Evolutionary conservation across 1,140 invertebrate genomes (phyloP), one percentile per base, ranked within the genome.

Genomic region (Oncopodura yosiiana): DNA sequence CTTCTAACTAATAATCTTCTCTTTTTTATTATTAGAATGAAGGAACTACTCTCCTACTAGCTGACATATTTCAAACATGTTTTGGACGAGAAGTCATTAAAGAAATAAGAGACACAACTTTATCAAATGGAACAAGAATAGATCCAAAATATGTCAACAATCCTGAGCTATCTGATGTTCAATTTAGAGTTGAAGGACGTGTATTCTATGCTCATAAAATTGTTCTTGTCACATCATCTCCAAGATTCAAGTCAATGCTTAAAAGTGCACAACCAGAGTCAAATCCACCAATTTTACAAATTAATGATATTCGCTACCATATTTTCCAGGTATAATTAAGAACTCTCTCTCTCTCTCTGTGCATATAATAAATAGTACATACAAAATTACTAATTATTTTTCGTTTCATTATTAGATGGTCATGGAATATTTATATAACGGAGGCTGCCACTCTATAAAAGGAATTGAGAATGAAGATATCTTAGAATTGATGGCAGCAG

Each of bases 121-220:
- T 83, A 21, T 77, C 80, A 8, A 70, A 71, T 16, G 80, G 82
- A 36, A 83, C 86, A 1, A 75, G 85, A 45, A 89, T 90, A 57
- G 87, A 91, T 73, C 86, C 87, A 1, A 86, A 87, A 66, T 93
- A 89, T 73, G 87, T 93, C 43, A 93, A 93, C 71, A 92, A 92
- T 73, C 85, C 87, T 0, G 88, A 89, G 65, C 74, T 92, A 11
- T 87, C 85, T 61, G 89, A 93, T 70, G 87, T 93, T 19, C 88
- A 87, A 56, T 93, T 93, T 68, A 77, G 86, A 65, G 87, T 94
- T 9, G 88, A 92, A 71, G 87, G 87, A 1, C 77, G 86, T 49
- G 76, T 92, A n/a, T 93, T 94, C 70, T 93, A 92, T 69, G 89
- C 87, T 1, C 90, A 94, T 69, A 92, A 91, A 75, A 92, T 93